phyloP scores from a whole-genome alignment of 2,888 invertebrate species.

The Alentia gelatinosa region DNA sequence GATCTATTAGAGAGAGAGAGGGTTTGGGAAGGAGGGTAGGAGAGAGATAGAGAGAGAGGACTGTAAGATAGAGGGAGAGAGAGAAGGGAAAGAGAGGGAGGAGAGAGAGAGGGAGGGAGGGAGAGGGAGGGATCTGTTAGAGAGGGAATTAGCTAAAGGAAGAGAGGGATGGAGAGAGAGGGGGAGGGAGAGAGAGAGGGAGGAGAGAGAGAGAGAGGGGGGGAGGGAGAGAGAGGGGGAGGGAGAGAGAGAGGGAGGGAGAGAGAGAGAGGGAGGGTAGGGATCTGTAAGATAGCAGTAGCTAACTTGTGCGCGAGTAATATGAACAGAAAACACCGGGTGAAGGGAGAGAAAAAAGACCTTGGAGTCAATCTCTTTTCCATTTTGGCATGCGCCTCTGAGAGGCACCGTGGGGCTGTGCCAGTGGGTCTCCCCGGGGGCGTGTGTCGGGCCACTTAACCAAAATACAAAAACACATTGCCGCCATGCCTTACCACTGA shows the following conservation, averaged over 20 bases:
- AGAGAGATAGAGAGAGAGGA: not conserved
- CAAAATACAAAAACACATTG: conserved; percentile 30
- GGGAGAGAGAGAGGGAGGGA: no score
- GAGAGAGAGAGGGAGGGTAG: no score
- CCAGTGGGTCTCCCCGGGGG: conserved; percentile 20
- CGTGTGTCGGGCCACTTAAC: not conserved
- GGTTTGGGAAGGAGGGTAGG: not conserved
- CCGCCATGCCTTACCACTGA: not conserved
- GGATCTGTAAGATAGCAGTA: no score
- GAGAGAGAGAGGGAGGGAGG: not conserved
- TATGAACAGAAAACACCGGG: not conserved
- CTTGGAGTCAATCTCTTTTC: conserved; percentile 28
- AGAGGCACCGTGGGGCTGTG: not conserved
- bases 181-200: no score
- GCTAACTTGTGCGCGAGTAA: not conserved
- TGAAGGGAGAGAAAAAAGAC: not conserved
- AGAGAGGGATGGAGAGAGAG: no score
- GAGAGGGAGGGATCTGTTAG: no score
- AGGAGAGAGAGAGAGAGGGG: no score
- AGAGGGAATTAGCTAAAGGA: no score
- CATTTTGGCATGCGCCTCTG: conserved; percentile 20
- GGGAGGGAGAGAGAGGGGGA: no score
- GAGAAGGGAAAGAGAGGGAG: not conserved
- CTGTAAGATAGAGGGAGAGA: not conserved
- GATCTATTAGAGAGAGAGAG: not conserved